Evolutionary conservation across 92 coral and sea anemone species (phyloP).

Genomic region (Diadumene lineata): DNA sequence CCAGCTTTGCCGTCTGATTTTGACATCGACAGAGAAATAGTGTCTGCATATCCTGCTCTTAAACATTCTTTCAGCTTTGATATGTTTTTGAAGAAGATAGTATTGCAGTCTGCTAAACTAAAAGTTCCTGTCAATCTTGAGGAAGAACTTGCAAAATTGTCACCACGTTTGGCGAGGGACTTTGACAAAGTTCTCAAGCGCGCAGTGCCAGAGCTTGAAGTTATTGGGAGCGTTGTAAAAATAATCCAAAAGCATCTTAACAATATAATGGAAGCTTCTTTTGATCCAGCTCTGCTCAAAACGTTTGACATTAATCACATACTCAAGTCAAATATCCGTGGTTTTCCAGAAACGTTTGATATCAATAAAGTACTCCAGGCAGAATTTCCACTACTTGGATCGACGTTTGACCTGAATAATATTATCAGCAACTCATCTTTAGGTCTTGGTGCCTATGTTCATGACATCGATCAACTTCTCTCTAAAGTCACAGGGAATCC

Average conservation of each 20-base stretch:
- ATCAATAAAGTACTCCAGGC: slow-evolving; percentile 14
- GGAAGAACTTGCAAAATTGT: neutral
- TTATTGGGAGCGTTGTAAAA: neutral
- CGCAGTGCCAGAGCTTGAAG: slow-evolving; percentile 11
- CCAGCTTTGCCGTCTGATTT: slow-evolving; percentile 26
- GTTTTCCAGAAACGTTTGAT: slow-evolving; percentile 10
- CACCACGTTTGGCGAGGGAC: slow-evolving; percentile 8
- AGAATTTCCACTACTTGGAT: slow-evolving; percentile 8
- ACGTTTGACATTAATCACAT: slow-evolving; percentile 21
- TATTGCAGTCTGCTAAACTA: neutral
- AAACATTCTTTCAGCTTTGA: neutral
- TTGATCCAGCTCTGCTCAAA: neutral
- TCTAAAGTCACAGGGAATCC: neutral
- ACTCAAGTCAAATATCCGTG: slow-evolving; percentile 17
- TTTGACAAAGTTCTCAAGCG: slow-evolving; percentile 27
- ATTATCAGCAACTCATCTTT: neutral
- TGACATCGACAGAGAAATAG: slow-evolving; percentile 20
- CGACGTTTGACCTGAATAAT: slow-evolving; percentile 18
- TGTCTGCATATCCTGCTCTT: slow-evolving; percentile 22
- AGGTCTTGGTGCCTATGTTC: neutral
- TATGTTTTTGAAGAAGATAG: slow-evolving; percentile 11
- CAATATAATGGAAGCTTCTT: neutral
- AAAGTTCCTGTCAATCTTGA: slow-evolving; percentile 9
- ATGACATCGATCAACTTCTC: slow-evolving; percentile 2
- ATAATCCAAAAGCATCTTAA: slow-evolving; percentile 6